These are phyloP conservation scores for Sphyrna mokarran DNA, from an alignment of 2,113 vertebrate species.

Conservation along the genomic window DNA sequence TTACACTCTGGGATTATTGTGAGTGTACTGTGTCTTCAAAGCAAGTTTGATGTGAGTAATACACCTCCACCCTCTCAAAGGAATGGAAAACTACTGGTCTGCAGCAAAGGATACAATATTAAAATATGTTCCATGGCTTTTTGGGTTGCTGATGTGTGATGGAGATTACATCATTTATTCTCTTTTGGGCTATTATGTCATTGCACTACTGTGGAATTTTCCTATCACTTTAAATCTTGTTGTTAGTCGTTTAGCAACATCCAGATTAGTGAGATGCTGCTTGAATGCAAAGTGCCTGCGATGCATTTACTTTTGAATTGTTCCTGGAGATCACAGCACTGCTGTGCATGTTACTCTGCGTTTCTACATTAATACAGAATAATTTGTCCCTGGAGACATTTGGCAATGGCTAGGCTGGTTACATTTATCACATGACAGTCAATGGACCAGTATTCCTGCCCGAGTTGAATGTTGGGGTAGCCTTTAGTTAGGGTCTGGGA, in stretches of 20 bases:
- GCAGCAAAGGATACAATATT: neutral
- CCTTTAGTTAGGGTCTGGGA: neutral
- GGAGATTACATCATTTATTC: neutral
- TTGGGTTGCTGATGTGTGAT: neutral
- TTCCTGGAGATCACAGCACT: neutral
- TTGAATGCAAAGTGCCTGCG: neutral
- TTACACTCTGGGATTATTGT: slow-evolving; percentile 20
- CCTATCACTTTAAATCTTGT: neutral
- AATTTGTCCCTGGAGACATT: too few species aligned
- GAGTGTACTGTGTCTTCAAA: neutral
- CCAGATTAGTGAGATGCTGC: neutral
- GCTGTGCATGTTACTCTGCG: neutral
- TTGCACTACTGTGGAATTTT: neutral
- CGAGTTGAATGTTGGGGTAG: neutral
- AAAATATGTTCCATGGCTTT: neutral
- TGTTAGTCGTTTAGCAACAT: neutral
- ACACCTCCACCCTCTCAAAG: slow-evolving; percentile 24
- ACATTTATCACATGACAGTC: neutral
- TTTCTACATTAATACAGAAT: neutral
- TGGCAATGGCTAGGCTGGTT: neutral
- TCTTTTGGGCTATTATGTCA: slow-evolving; percentile 33
- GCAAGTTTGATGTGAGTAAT: neutral
- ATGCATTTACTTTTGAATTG: neutral
- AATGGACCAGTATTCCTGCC: neutral
- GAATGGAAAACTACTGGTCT: neutral